Percentiles rank a stretch among this genome's conserved stretches.
phyloP scores from a whole-genome alignment of 2,113 vertebrate genomes.

The Tachuris rubrigastra region DNA sequence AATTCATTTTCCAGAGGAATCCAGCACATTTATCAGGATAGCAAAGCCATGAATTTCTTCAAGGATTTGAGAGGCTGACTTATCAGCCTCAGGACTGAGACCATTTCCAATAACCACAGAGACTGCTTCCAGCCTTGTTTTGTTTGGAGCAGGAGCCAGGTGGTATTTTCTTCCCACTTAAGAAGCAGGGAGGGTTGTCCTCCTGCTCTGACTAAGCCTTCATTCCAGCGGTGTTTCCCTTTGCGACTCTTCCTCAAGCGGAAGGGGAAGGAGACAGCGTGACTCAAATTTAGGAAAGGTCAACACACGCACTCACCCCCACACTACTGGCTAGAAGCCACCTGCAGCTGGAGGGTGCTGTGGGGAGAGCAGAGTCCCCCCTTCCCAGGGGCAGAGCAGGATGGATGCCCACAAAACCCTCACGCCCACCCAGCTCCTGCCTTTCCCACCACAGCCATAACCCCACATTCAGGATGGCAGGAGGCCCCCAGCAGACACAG shows the following conservation, averaged over 20 bases:
- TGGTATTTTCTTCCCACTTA: constrained; percentile 13
- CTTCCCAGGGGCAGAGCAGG: background rate
- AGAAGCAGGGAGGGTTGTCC: background rate
- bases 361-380: background rate
- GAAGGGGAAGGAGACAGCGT: constrained; percentile 46
- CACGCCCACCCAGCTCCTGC: fast-evolving
- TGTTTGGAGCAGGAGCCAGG: constrained; percentile 5
- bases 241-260: background rate
- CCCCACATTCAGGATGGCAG: fast-evolving
- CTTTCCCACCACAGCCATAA: background rate
- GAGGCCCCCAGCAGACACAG: background rate
- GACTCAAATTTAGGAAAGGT: constrained; percentile 14
- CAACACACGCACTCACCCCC: background rate
- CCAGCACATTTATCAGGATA: background rate
- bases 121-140: background rate
- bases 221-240: background rate
- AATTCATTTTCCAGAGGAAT: constrained; percentile 7
- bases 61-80: background rate
- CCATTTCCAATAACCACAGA: constrained; percentile 26
- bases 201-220: background rate
- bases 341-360: background rate
- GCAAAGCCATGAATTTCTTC: background rate
- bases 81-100: background rate
- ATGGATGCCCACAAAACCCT: fast-evolving
- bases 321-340: background rate